These are phyloP conservation scores for Chloropsis hardwickii DNA, from an alignment of 2,113 vertebrate genomes.

Conservation along the genomic window DNA sequence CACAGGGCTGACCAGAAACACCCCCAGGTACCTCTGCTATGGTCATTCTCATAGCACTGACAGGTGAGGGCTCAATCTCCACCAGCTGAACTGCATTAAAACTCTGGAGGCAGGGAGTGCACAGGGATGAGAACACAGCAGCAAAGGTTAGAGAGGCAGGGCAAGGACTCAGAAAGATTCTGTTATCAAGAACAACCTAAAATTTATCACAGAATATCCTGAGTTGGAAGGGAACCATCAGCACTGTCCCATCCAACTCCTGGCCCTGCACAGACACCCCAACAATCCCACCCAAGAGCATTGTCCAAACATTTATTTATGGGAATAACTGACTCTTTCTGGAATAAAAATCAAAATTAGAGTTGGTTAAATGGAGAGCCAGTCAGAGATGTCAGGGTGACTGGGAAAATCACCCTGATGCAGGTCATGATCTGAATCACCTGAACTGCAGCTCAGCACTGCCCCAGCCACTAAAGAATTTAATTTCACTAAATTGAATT, in stretches of 20 bases:
- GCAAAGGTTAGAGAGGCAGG: constrained; percentile 71
- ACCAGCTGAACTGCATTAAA: constrained; percentile 94
- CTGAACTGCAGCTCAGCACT: neutral
- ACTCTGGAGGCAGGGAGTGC: constrained; percentile 80
- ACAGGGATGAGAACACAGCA: constrained; percentile 69
- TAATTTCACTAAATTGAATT: neutral
- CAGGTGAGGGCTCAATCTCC: constrained; percentile 97
- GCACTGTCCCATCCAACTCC: neutral
- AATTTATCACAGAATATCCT: neutral
- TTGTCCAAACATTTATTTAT: fast-evolving
- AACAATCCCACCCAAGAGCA: neutral
- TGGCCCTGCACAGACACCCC: neutral
- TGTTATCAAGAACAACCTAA: neutral
- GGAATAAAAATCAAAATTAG: neutral
- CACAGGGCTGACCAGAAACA: neutral
- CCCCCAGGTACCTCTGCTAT: constrained; percentile 89
- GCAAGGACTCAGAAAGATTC: constrained; percentile 36
- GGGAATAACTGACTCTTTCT: neutral
- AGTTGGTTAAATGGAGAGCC: neutral
- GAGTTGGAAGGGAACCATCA: neutral
- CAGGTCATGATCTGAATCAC: neutral
- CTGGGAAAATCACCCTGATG: neutral
- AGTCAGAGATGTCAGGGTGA: neutral
- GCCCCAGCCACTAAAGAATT: neutral
- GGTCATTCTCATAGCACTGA: constrained; percentile 99